These are phyloP conservation scores for Pachyrhynchus sulphureomaculatus DNA, from an alignment of 1,140 invertebrate genomes.

Conservation along the genomic window DNA sequence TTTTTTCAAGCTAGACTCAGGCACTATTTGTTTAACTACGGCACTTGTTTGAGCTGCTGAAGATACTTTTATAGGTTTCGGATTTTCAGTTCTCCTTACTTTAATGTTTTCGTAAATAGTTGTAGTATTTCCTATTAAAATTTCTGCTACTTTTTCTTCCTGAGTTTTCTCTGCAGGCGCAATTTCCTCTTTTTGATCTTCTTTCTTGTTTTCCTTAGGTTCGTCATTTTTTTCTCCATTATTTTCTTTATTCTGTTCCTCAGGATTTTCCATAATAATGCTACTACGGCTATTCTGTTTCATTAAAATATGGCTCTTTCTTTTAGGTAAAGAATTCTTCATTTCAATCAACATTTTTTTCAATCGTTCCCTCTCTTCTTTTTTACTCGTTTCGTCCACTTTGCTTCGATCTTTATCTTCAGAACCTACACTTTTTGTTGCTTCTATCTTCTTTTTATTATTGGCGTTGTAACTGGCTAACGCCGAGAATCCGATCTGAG, in stretches of 20 bases:
- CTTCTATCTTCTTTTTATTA: slow-evolving; percentile 31
- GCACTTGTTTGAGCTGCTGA: slow-evolving; percentile 43
- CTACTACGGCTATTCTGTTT: slow-evolving; percentile 40
- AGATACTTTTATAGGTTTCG: slow-evolving; percentile 46
- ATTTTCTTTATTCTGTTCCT: slow-evolving; percentile 25
- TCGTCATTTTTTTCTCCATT: slow-evolving; percentile 15
- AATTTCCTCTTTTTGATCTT: not conserved
- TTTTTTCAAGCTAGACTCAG: slow-evolving; percentile 30
- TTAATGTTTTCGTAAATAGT: slow-evolving; percentile 50
- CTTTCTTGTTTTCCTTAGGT: not conserved
- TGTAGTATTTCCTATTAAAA: slow-evolving; percentile 39
- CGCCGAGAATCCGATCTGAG: slow-evolving; percentile 48
- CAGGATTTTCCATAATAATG: slow-evolving; percentile 44
- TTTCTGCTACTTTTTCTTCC: slow-evolving; percentile 41
- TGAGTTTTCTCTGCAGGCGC: slow-evolving; percentile 30
- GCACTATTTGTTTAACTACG: slow-evolving; percentile 31
- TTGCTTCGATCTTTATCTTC: slow-evolving; percentile 29
- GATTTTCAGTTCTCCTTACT: slow-evolving; percentile 40
- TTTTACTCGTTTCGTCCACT: slow-evolving; percentile 37
- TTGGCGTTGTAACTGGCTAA: slow-evolving; percentile 34
- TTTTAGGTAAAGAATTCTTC: slow-evolving; percentile 65
- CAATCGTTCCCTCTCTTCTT: slow-evolving; percentile 57
- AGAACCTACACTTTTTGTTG: slow-evolving; percentile 9
- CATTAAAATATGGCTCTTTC: slow-evolving; percentile 39
- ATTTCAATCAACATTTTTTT: slow-evolving; percentile 67